phyloP scores from a whole-genome alignment of 2,888 invertebrate genomes.

The Vandiemenella viatica region DNA sequence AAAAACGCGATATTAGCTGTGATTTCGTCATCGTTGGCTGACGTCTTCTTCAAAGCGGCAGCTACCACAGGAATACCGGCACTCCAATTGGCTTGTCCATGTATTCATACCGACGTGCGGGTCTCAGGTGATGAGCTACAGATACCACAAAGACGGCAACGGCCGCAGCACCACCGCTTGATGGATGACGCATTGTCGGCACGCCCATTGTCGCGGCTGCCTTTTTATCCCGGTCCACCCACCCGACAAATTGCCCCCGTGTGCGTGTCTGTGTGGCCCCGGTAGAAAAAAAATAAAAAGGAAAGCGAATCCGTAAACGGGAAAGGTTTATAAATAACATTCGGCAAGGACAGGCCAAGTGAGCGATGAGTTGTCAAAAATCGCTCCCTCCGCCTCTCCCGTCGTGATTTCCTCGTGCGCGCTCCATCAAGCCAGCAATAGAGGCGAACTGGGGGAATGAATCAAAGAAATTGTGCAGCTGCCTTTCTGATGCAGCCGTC shows the following conservation, averaged over 20 bases:
- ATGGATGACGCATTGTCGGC: not conserved
- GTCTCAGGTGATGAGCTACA: no score
- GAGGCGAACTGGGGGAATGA: not conserved
- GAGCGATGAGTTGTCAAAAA: slow-evolving; percentile 5
- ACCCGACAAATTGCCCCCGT: not conserved
- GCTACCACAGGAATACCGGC: no score
- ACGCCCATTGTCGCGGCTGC: not conserved
- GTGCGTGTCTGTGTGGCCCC: not conserved
- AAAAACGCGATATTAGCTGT: no score
- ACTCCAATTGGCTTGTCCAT: no score
- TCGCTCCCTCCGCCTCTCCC: not conserved
- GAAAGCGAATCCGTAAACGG: slow-evolving; percentile 1
- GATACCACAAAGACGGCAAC: no score
- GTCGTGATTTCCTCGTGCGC: not conserved
- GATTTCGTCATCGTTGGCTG: no score
- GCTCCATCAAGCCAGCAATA: not conserved
- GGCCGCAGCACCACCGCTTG: not conserved
- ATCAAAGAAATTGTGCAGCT: not conserved
- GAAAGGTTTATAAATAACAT: slow-evolving; percentile 4
- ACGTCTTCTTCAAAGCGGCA: no score
- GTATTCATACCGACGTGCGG: no score
- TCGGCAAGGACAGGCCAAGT: slow-evolving; percentile 2
- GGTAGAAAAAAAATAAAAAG: no score
- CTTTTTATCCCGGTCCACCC: not conserved
- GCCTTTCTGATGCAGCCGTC: no score